A percentile compares a stretch with the other conserved stretches of the same genome.
These are phyloP conservation scores for Fukomys damarensis DNA, from an alignment of 2,113 vertebrate genomes.

Conservation along the genomic window DNA sequence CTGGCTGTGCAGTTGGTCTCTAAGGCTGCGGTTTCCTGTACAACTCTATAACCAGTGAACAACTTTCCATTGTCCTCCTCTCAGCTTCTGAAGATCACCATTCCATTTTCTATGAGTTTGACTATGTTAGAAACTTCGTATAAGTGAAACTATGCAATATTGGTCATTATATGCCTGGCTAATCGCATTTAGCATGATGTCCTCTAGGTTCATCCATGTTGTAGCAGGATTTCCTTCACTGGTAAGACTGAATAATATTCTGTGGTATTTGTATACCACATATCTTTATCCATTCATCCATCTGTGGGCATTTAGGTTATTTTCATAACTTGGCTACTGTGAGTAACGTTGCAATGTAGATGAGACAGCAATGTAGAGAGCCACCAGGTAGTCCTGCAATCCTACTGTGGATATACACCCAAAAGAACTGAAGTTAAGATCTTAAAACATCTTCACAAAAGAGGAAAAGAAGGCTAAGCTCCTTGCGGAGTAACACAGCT, in stretches of 20 bases:
- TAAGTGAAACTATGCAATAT: not conserved
- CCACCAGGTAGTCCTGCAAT: not conserved
- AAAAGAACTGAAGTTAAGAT: not conserved
- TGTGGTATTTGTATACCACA: not conserved
- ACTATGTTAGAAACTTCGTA: not conserved
- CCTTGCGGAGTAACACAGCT: not conserved
- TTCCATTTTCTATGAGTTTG: not conserved
- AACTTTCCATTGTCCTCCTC: no score
- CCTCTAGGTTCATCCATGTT: not conserved
- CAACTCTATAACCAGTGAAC: no score
- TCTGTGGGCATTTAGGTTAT: not conserved
- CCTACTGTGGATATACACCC: not conserved
- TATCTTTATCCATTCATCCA: not conserved
- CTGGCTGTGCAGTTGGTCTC: not conserved
- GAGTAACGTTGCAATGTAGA: not conserved
- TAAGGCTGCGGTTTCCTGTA: not conserved
- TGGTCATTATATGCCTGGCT: not conserved
- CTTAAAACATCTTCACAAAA: not conserved
- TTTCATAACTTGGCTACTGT: not conserved
- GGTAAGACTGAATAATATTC: not conserved
- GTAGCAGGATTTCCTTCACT: not conserved
- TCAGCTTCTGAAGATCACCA: not conserved
- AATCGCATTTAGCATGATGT: not conserved
- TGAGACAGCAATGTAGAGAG: not conserved
- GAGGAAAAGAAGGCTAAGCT: not conserved